These are phyloP conservation scores for Alces alces DNA, from an alignment of 2,113 vertebrate species.

Conservation along the genomic window DNA sequence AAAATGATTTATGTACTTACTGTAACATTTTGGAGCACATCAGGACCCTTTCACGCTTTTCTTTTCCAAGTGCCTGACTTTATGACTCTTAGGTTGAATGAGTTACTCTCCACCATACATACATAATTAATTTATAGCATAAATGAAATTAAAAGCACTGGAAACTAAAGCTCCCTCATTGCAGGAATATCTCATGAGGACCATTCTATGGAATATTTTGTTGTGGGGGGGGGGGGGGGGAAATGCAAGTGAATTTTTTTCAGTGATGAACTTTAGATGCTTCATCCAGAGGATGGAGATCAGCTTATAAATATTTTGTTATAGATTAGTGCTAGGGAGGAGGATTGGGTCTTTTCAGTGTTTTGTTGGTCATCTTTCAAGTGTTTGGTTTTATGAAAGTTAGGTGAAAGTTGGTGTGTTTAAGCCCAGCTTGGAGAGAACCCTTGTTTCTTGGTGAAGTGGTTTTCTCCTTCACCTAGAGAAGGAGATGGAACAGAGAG, in stretches of 20 bases:
- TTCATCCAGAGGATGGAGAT: neutral
- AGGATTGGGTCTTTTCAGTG: neutral
- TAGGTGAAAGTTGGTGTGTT: neutral
- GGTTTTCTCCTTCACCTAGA: neutral
- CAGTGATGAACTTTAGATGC: neutral
- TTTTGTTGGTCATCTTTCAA: neutral
- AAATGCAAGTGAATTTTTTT: neutral
- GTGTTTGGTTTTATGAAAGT: neutral
- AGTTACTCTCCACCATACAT: slow-evolving; percentile 50
- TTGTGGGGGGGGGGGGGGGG: neutral
- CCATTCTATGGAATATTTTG: slow-evolving; percentile 29
- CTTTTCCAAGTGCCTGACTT: slow-evolving; percentile 55
- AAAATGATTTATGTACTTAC: slow-evolving; percentile 56
- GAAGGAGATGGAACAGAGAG: neutral
- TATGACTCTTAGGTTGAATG: slow-evolving; percentile 64
- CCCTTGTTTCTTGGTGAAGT: neutral
- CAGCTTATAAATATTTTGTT: neutral
- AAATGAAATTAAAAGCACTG: slow-evolving; percentile 75
- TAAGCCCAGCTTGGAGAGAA: neutral
- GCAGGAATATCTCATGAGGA: slow-evolving; percentile 50
- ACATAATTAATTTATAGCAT: slow-evolving; percentile 74
- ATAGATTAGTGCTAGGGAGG: too few species aligned
- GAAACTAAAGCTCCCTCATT: slow-evolving; percentile 60
- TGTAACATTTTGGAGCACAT: slow-evolving; percentile 45
- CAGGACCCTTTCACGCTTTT: neutral